Conservation (phyloP, 2,888 invertebrate genomes). For the Lordiphosa andalusiaca region DNA sequence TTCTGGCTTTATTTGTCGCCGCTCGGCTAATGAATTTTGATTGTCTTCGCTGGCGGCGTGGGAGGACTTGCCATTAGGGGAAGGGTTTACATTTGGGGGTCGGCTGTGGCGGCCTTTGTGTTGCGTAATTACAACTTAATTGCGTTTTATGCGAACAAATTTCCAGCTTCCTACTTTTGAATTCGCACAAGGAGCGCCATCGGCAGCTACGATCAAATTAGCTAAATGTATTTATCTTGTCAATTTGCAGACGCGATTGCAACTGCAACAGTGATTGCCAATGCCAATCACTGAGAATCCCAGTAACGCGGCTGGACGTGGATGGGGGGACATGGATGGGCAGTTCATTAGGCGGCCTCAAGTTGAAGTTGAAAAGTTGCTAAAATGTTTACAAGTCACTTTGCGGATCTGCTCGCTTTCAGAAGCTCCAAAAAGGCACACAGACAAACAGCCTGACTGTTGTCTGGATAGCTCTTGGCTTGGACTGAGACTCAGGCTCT, state of each 20-base stretch:
- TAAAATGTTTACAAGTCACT: constrained; percentile 75
- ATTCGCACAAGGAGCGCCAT: constrained; percentile 25
- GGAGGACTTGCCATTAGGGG: constrained; percentile 33
- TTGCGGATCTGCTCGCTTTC: constrained; percentile 59
- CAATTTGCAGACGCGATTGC: constrained; percentile 70
- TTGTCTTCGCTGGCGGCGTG: constrained; percentile 44
- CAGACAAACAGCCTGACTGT: constrained; percentile 67
- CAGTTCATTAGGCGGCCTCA: constrained; percentile 72
- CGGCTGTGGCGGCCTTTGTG: constrained; percentile 43
- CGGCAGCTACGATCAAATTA: constrained; percentile 63
- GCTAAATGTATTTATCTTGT: constrained; percentile 77
- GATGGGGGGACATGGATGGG: constrained; percentile 4
- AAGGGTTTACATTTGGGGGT: constrained; percentile 21
- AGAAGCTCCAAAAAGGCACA: constrained; percentile 44
- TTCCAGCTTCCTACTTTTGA: constrained; percentile 51
- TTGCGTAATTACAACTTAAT: constrained; percentile 71
- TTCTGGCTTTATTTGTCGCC: constrained; percentile 68
- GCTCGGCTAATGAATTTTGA: constrained; percentile 73
- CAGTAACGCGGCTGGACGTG: neutral
- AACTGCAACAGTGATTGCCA: constrained; percentile 39
- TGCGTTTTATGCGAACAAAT: constrained; percentile 70
- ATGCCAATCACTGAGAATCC: constrained; percentile 60
- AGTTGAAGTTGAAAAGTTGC: constrained; percentile 72
- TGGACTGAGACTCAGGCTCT: neutral
- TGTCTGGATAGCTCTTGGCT: constrained; percentile 40